A percentile compares a stretch with the other conserved stretches of the same genome.
These are phyloP conservation scores for Stenodema calcarata DNA, from an alignment of 2,888 invertebrate genomes.

Conservation along the genomic window DNA sequence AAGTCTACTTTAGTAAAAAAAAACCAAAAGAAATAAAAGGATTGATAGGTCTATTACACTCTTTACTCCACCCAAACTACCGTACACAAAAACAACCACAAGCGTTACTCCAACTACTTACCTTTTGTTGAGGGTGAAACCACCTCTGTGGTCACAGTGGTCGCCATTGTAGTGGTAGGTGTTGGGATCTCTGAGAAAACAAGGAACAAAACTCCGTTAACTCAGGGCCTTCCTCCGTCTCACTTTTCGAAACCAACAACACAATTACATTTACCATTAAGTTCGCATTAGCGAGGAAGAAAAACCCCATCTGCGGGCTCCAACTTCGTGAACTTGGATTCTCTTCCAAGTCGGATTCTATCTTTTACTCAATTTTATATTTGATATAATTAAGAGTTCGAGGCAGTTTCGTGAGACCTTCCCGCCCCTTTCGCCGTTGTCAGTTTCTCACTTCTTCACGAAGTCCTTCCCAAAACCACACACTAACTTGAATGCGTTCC, in stretches of 20 bases:
- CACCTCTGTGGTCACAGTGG: constrained; percentile 43
- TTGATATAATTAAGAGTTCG: constrained; percentile 34
- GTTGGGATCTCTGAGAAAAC: constrained; percentile 47
- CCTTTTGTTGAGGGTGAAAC: constrained; percentile 33
- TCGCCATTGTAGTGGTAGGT: constrained; percentile 42
- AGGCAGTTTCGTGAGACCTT: neutral
- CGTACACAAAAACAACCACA: too few relatives aligned
- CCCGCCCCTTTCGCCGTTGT: neutral
- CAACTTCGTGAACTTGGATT: neutral
- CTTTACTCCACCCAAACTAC: too few relatives aligned
- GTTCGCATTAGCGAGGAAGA: constrained; percentile 16
- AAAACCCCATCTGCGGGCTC: constrained; percentile 23
- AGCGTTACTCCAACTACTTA: neutral
- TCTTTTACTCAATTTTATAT: constrained; percentile 29
- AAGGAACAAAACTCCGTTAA: constrained; percentile 26
- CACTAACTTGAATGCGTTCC: too few relatives aligned
- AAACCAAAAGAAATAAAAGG: too few relatives aligned
- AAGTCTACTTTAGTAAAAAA: too few relatives aligned
- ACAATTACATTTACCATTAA: constrained; percentile 39
- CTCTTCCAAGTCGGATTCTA: neutral
- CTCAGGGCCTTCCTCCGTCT: neutral
- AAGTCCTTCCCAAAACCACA: neutral
- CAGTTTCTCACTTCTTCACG: neutral
- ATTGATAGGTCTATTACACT: too few relatives aligned
- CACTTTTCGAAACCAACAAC: constrained; percentile 20